Evolutionary conservation across 1,140 invertebrate genomes (phyloP).

Genomic region (Trachelipus rathkii): DNA sequence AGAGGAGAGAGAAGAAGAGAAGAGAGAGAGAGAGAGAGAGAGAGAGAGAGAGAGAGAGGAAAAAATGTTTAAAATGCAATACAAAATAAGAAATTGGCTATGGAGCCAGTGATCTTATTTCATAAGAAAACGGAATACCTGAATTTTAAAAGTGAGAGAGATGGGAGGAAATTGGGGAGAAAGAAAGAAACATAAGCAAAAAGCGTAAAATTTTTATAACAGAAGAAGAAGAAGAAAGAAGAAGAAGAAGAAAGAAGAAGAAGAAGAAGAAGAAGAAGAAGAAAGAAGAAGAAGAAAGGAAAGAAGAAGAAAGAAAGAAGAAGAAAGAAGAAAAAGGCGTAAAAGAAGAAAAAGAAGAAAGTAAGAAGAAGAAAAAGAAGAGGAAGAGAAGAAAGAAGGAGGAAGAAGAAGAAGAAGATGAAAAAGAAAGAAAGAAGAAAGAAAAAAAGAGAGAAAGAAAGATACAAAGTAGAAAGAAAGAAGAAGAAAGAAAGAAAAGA

Average conservation of each 20-base stretch:
- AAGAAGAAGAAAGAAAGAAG: neutral
- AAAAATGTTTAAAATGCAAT: too few species aligned
- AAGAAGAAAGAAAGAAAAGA: neutral
- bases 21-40: too few species aligned
- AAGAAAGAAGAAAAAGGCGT: too few species aligned
- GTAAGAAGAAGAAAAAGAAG: neutral
- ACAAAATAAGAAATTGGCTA: too few species aligned
- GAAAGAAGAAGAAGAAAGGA: neutral
- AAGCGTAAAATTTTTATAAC: neutral
- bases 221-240: neutral
- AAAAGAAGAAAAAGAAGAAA: slow-evolving; percentile 7
- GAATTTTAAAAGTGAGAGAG: slow-evolving; percentile 20
- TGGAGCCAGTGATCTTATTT: neutral
- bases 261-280: neutral
- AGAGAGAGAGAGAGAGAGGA: too few species aligned
- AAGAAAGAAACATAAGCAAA: too few species aligned
- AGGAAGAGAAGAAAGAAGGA: neutral
- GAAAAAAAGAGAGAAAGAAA: neutral
- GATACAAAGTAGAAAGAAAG: too few species aligned
- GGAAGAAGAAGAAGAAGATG: neutral
- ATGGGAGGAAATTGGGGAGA: neutral
- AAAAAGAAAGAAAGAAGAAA: neutral
- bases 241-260: too few species aligned
- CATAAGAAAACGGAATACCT: neutral
- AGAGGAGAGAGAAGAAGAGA: too few species aligned